These are phyloP conservation scores for Syncerus caffer DNA, from an alignment of 2,797 vertebrate species.

Conservation along the genomic window DNA sequence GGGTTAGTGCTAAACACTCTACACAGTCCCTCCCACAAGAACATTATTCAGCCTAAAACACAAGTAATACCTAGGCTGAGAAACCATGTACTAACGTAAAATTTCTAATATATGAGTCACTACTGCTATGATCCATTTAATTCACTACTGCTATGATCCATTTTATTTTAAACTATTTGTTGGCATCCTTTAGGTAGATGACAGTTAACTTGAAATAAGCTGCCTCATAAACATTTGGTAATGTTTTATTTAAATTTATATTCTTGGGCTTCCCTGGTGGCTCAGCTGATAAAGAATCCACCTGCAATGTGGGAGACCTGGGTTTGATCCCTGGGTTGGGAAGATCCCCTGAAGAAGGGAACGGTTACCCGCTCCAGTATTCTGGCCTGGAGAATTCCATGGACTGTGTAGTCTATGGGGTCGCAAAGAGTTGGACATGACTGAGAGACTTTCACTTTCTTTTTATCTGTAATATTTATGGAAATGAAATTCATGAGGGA, in stretches of 20 bases:
- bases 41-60: background rate
- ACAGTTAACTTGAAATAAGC: background rate
- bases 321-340: background rate
- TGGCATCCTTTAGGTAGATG: background rate
- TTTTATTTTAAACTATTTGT: background rate
- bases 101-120: background rate
- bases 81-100: background rate
- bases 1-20: no score
- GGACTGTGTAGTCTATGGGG: background rate
- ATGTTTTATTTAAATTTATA: background rate
- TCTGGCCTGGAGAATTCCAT: background rate
- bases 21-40: rapidly evolving
- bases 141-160: background rate
- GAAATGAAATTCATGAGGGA: background rate
- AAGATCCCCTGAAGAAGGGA: background rate
- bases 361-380: rapidly evolving
- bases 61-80: background rate
- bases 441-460: background rate
- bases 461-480: background rate
- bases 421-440: background rate
- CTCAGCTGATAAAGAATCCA: background rate
- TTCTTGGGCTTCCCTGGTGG: background rate
- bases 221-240: background rate
- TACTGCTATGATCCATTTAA: background rate
- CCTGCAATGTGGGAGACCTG: background rate